Evolutionary conservation across 64 coral and sea anemone species (phyloP), one percentile per base, ranked within the genome.

Genomic region (Cladopsammia gracilis): DNA sequence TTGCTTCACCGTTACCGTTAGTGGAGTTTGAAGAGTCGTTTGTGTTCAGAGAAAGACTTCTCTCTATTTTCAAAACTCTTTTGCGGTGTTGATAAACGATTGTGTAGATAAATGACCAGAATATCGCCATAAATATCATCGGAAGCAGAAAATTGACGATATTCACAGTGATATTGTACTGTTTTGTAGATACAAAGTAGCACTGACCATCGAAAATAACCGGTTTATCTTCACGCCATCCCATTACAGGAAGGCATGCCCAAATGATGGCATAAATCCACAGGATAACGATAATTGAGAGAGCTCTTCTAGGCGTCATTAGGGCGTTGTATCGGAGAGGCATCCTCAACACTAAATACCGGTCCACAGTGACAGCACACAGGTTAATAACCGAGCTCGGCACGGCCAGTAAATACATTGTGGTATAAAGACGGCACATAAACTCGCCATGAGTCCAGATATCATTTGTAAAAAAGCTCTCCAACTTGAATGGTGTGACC

Each of bases 301-400:
- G 77, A 22, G 96, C 96, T 20, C 89, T 70, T 42, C 69, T 76
- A 45, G 82, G 89, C 3, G 96, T 86, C 92, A 98, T 94, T 18
- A 98, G 25, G 8, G 92, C 70, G 10, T 88, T 94, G 51, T 98
- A 98, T 43, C 96, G 92, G 6, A 98, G 62, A 0, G 96, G 96
- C 58, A 98, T 93, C 10, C 77, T 82, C 16, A 98, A 19, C 7
- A 98, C 96, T 19, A 98, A 85, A 84, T 88, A 98, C 2, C 96
- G 80, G 57, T 98, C 96, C 16, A 98, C 78, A 3, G 96, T 98
- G 25, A 98, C 92, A 7, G 96, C 96, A 19, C 93, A 93, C 34
- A 98, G 84, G 64, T 98, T 98, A 15, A 98, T 98, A 18, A 98
- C 62, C 16, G 96, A 94, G 1, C 92, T 89, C 18, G 96, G 96